These are phyloP conservation scores for Carapus acus DNA, from an alignment of 2,797 vertebrate species.

Conservation along the genomic window DNA sequence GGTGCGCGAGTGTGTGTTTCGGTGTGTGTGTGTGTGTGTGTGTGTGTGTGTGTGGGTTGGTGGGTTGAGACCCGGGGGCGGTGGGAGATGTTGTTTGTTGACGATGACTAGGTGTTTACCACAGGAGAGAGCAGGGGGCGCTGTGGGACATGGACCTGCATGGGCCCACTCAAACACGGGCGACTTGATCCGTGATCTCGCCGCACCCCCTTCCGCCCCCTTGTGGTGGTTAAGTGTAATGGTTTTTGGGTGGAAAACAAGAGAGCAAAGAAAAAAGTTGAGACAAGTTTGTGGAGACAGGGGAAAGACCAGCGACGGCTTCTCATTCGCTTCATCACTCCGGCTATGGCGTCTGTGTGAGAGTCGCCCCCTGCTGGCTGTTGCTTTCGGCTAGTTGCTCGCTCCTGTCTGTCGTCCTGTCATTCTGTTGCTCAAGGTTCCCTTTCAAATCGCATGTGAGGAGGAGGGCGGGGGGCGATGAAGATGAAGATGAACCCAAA, in stretches of 20 bases:
- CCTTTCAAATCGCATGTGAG: too few species aligned
- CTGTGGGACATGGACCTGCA: constrained; percentile 52
- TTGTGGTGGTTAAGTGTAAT: constrained; percentile 18
- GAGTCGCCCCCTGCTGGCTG: constrained; percentile 49
- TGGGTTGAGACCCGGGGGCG: too few species aligned
- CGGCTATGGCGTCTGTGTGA: constrained; percentile 26
- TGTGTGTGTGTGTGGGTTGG: too few species aligned
- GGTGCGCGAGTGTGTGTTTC: too few species aligned
- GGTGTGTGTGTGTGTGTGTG: too few species aligned
- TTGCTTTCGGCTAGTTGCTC: constrained; percentile 55
- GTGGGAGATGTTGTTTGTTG: constrained; percentile 43
- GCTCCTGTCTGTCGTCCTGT: constrained; percentile 42
- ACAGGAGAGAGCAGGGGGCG: constrained; percentile 33
- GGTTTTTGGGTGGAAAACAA: constrained; percentile 45
- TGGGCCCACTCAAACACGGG: constrained; percentile 53
- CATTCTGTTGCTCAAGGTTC: constrained; percentile 28
- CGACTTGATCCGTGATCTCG: constrained; percentile 55
- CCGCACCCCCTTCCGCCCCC: constrained; percentile 8
- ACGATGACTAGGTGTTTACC: constrained; percentile 37
- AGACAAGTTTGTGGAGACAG: constrained; percentile 30
- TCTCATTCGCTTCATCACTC: constrained; percentile 32
- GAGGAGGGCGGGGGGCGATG: too few species aligned
- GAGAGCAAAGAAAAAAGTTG: constrained; percentile 5
- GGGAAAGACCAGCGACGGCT: constrained; percentile 21
- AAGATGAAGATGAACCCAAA: constrained; percentile 17